Evolutionary conservation across 2,888 invertebrate genomes (phyloP), one percentile per base, ranked within the genome.

Genomic region (Megalurothrips usitatus): DNA sequence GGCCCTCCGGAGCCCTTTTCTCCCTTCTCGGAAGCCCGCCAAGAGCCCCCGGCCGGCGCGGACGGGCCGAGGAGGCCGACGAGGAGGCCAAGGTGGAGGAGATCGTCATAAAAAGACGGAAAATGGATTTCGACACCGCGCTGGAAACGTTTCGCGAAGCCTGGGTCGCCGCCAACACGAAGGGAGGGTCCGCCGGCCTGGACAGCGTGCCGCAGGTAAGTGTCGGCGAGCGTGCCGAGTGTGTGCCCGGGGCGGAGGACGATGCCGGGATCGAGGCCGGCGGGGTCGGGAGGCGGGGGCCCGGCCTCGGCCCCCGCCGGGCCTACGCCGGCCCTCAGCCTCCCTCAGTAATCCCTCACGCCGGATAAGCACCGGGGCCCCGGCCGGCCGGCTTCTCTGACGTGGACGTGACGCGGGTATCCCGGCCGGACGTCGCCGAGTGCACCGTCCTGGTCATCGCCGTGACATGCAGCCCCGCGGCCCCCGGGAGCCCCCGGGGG

Each of bases 101-200:
- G n/a, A n/a, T 58, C 58, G 14, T 14, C 17, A 58, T 82, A 79
- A 48, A 80, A 43, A 43, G 34, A 43, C 79, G 34, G 78, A 83
- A 79, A 87, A 97, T 97, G 97, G 97, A 97, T 94, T 96, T 97
- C 92, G 96, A 96, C 91, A 96, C 96, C 92, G 97, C 97, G 86
- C 96, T 97, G 97, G 97, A 97, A 91, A 97, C 97, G 85, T 97
- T 97, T 88, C 97, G 97, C 84, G 97, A 97, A 91, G 97, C 97
- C 85, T 97, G 97, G 97, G 96, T 96, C 85, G 96, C 96, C 84
- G 96, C 96, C 88, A 94, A 94, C 87, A 93, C 94, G 86, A 94
- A 94, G 88, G 89, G 90, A 84, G 90, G 90, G 84, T 89, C 88
- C 58, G 83, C 83, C 23, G 82, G 82, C 63, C 88, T 89, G 28